Evolutionary conservation across 2,888 invertebrate species (phyloP).

Genomic region (Glyphotaelius pellucidus): DNA sequence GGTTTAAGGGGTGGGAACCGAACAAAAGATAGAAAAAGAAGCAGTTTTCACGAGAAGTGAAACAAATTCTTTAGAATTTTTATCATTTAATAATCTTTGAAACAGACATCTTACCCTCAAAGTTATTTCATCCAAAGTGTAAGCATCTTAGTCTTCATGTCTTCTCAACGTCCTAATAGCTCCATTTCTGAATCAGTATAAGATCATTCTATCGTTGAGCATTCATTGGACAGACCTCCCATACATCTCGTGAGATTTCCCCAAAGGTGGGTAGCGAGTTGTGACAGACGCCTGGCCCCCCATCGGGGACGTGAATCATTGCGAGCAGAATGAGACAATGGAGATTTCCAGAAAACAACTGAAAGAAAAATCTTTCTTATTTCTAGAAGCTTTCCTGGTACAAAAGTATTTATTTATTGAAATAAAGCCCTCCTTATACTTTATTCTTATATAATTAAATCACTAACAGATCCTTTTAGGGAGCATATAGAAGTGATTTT

Average conservation of each 20-base stretch:
- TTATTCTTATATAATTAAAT: background rate
- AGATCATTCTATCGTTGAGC: background rate
- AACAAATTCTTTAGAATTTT: too few species aligned
- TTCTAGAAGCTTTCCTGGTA: background rate
- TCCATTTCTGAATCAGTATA: background rate
- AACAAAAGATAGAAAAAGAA: background rate
- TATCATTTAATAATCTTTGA: too few species aligned
- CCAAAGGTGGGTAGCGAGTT: background rate
- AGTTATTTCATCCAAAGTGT: background rate
- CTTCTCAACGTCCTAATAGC: background rate
- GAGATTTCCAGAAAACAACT: background rate
- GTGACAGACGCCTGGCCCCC: background rate
- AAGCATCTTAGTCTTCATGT: background rate
- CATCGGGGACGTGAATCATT: background rate
- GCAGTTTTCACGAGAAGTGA: too few species aligned
- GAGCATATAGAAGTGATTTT: too few species aligned
- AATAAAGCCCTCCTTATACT: background rate
- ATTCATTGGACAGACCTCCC: background rate
- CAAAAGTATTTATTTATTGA: background rate
- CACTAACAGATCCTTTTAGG: background rate
- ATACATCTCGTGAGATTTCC: slow-evolving; percentile 7
- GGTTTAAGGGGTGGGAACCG: too few species aligned
- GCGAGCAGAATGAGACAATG: background rate
- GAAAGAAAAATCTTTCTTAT: background rate
- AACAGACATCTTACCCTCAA: background rate